Base-by-base conservation (phyloP, 2,797 vertebrate species). In the Dendrocincla fuliginosa region DNA sequence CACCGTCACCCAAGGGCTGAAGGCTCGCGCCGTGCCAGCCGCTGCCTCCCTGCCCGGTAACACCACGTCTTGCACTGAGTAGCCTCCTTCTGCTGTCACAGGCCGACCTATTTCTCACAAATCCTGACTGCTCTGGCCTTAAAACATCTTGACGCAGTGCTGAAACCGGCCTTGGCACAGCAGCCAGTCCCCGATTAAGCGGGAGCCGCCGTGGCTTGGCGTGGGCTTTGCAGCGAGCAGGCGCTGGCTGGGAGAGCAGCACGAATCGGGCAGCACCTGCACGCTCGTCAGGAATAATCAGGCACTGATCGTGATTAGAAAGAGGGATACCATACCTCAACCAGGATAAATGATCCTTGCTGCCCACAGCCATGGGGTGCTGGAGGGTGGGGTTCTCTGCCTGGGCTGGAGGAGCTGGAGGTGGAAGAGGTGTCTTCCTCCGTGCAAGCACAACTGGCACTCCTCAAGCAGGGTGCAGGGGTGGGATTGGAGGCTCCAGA, bases 41-140 rank as follows among this genome's bases (percentile, higher is more conserved):
- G 0, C 87, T 32, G 32, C 68, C 87, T 75, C 77, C 63, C 37
- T 69, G 60, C 75, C 79, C 2, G 0, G 1, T 57, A 87, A 49
- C 79, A 3, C 35, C 3, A 9, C 3, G 0, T 25, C 90, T 77
- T 23, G 42, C 55, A 28, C 56, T 2, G 49, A 89, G 82, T 22
- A 75, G 76, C 76, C 93, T 94, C 87, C 87, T 96, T 12, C 84
- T 91, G 82, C 91, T 95, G 91, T 78, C 92, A 83, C 73, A 65
- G 69, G 50, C 73, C 93, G 47, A 96, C 93, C 92, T 96, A 91
- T 96, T 97, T 96, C 90, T 91, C 96, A 84, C 92, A 92, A 95
- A 88, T 86, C 84, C 87, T 91, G 92, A 81, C 95, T 92, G 84
- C 84, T 93, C 61, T 92, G 92, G 76, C 96, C 91, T 96, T 93